Conservation (phyloP, 2,888 invertebrate species). For the Morpho helenor region DNA sequence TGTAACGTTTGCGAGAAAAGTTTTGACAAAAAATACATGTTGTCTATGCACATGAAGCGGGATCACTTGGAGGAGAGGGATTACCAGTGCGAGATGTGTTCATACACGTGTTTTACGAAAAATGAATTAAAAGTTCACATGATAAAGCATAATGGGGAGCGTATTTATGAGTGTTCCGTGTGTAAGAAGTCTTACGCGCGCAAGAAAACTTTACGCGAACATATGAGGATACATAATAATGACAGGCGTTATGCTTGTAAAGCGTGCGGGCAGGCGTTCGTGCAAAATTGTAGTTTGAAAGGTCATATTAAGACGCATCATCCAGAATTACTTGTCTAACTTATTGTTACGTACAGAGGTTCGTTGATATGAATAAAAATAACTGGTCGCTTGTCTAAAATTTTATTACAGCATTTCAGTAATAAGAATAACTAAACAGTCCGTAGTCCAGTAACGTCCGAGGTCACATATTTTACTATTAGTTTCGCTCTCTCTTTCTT, state of each 20-base stretch:
- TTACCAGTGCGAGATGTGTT: constrained; percentile 30
- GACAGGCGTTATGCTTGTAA: constrained; percentile 32
- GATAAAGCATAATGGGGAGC: constrained; percentile 46
- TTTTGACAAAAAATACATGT: constrained; percentile 24
- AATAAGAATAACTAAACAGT: no score
- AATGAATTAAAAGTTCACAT: constrained; percentile 47
- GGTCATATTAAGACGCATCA: constrained; percentile 28
- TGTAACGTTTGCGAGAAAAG: constrained; percentile 33
- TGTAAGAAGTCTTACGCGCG: constrained; percentile 40
- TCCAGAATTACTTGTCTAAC: constrained; percentile 5
- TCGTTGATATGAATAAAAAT: no score
- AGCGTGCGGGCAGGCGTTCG: constrained; percentile 32
- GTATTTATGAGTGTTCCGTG: constrained; percentile 46
- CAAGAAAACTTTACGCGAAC: constrained; percentile 29
- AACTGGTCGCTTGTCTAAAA: no score
- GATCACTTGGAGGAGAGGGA: constrained; percentile 30
- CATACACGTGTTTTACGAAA: constrained; percentile 43
- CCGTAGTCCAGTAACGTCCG: no score
- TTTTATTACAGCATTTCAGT: no score
- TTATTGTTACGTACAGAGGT: neutral
- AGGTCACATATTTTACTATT: no score
- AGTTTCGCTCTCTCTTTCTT: no score
- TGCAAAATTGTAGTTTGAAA: constrained; percentile 35
- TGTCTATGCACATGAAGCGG: constrained; percentile 26
- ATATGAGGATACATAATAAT: constrained; percentile 32